Evolutionary conservation across 2,888 invertebrate genomes (phyloP).

Genomic region (Quadroppia sp.): DNA sequence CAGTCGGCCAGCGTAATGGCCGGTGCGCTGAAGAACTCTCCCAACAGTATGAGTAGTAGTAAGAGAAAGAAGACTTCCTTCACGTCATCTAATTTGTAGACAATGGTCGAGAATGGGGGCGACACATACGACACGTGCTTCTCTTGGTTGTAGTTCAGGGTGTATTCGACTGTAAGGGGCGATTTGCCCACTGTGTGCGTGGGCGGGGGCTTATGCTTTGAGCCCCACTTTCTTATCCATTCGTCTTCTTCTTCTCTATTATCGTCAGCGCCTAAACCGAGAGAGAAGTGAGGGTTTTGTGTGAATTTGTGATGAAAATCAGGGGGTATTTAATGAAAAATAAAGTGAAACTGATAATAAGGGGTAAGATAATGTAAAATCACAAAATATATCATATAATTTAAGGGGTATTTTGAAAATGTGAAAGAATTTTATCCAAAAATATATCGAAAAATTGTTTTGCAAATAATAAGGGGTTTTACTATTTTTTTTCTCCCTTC

Average conservation of each 20-base stretch:
- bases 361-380: too few relatives aligned
- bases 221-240: slow-evolving; percentile 39
- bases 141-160: slow-evolving; percentile 48
- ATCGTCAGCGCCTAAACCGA: neutral
- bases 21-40: slow-evolving; percentile 96
- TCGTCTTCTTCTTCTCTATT: slow-evolving; percentile 42
- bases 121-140: slow-evolving; percentile 71
- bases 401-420: too few relatives aligned
- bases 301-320: neutral
- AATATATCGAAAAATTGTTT: too few relatives aligned
- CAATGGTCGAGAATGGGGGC: slow-evolving; percentile 87
- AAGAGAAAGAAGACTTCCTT: slow-evolving; percentile 93
- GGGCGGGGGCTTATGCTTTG: slow-evolving; percentile 48
- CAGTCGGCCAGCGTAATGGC: slow-evolving; percentile 89
- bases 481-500: too few relatives aligned
- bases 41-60: slow-evolving; percentile 83
- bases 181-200: slow-evolving; percentile 59
- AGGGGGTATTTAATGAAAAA: too few relatives aligned
- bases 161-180: slow-evolving; percentile 64
- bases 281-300: too few relatives aligned
- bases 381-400: too few relatives aligned
- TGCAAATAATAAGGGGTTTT: too few relatives aligned
- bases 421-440: too few relatives aligned
- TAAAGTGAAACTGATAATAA: too few relatives aligned
- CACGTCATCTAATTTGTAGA: slow-evolving; percentile 80